Evolutionary conservation across 2,888 invertebrate genomes (phyloP).

Genomic region (Gerris lacustris): DNA sequence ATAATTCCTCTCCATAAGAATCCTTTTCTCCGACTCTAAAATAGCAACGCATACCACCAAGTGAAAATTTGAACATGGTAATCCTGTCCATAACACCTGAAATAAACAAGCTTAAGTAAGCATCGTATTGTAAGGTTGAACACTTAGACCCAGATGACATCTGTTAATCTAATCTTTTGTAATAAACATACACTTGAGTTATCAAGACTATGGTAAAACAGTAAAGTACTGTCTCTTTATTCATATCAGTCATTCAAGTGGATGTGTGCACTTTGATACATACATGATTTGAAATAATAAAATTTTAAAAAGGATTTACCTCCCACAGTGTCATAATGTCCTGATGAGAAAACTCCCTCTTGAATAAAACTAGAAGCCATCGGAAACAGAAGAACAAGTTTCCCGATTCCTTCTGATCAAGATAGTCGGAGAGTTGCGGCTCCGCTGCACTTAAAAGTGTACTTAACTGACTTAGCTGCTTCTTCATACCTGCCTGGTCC

Average conservation of each 20-base stretch:
- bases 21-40: conserved; percentile 73
- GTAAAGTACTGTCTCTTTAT: no score
- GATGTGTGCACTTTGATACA: no score
- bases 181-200: no score
- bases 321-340: conserved; percentile 92
- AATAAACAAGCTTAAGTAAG: conserved; percentile 15
- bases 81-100: conserved; percentile 67
- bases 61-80: conserved; percentile 91
- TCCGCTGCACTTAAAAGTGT: conserved; percentile 68
- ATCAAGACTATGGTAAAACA: no score
- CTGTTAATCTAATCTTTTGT: no score
- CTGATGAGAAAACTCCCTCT: conserved; percentile 76
- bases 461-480: conserved; percentile 73
- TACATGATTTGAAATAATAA: no score
- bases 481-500: conserved; percentile 93
- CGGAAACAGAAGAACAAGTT: conserved; percentile 99
- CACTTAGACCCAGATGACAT: no score
- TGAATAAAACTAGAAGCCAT: conserved; percentile 92
- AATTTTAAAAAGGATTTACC: conserved; percentile 39
- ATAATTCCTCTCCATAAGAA: conserved; percentile 80
- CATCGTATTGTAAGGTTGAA: no score
- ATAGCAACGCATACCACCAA: conserved; percentile 86
- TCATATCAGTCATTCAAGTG: no score
- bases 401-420: conserved; percentile 74
- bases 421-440: conserved; percentile 72